These are phyloP conservation scores for Drosophila trapezifrons DNA, from an alignment of 1,140 invertebrate genomes.

Conservation along the genomic window DNA sequence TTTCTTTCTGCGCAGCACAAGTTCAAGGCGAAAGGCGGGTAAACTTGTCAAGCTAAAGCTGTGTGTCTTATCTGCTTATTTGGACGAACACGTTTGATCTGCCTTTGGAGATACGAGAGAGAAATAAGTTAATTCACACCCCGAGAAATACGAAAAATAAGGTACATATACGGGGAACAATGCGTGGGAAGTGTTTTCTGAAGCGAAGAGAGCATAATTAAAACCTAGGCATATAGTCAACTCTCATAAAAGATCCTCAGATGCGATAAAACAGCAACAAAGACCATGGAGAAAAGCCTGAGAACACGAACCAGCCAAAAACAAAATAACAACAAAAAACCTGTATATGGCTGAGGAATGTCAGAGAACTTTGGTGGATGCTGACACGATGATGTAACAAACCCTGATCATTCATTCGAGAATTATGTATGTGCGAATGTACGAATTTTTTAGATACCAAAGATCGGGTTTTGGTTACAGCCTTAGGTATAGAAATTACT, in stretches of 20 bases:
- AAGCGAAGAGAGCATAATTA: constrained; percentile 58
- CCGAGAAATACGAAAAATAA: constrained; percentile 3
- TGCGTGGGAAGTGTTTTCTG: constrained; percentile 73
- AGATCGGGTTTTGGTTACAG: neutral
- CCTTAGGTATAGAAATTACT: too few species aligned
- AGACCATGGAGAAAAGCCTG: constrained; percentile 16
- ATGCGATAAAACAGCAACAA: constrained; percentile 37
- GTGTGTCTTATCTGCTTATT: constrained; percentile 24
- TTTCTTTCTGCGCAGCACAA: constrained; percentile 34
- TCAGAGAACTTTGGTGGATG: constrained; percentile 32
- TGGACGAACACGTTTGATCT: constrained; percentile 29
- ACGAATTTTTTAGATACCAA: neutral
- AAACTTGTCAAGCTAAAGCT: constrained; percentile 34
- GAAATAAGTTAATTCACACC: constrained; percentile 36
- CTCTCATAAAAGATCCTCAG: constrained; percentile 44
- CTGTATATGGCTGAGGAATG: constrained; percentile 28
- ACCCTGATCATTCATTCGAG: neutral
- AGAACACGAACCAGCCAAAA: constrained; percentile 3
- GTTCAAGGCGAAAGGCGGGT: constrained; percentile 13
- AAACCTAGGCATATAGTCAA: constrained; percentile 48
- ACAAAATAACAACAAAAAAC: constrained; percentile 15
- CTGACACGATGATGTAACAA: constrained; percentile 43
- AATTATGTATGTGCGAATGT: constrained; percentile 10
- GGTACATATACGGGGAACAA: constrained; percentile 27
- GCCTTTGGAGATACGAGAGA: constrained; percentile 21